Conservation (phyloP, 2,888 invertebrate species). For the Stenotaenia linearis region DNA sequence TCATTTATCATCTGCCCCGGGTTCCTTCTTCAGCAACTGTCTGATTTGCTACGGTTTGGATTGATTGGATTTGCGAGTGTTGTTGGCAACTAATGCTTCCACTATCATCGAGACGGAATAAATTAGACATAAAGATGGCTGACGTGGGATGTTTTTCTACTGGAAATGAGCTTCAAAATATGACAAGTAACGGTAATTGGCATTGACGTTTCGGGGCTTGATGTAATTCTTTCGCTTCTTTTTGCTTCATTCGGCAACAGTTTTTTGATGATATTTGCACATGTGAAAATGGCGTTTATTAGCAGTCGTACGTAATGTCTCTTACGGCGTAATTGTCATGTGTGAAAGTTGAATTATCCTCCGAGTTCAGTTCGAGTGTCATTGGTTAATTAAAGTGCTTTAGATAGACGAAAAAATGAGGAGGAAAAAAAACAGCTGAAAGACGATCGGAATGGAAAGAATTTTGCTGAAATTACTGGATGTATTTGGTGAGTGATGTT, state of each 20-base stretch:
- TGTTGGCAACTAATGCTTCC: slow-evolving; percentile 11
- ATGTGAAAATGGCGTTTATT: not conserved
- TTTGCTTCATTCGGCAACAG: not conserved
- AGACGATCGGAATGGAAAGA: not conserved
- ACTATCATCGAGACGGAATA: slow-evolving; percentile 24
- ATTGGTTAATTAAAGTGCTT: slow-evolving; percentile 20
- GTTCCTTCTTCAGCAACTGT: slow-evolving; percentile 12
- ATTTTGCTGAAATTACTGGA: slow-evolving; percentile 10
- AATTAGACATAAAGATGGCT: slow-evolving; percentile 26
- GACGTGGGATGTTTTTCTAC: slow-evolving; percentile 19
- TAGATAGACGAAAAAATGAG: not conserved
- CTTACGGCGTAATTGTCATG: not conserved
- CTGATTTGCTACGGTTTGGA: slow-evolving; percentile 19
- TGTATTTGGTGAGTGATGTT: slow-evolving; percentile 20
- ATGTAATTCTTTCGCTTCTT: not conserved
- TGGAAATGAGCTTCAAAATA: not conserved
- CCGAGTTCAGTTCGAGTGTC: not conserved
- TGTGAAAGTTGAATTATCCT: not conserved
- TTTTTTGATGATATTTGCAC: slow-evolving; percentile 9
- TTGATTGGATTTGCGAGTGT: slow-evolving; percentile 21
- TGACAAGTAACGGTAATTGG: slow-evolving; percentile 5
- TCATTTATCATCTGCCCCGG: slow-evolving; percentile 6
- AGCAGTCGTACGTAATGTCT: not conserved
- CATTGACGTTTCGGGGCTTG: not conserved
- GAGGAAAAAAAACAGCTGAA: not conserved